These are phyloP conservation scores for Hymenopus coronatus DNA, from an alignment of 2,888 invertebrate genomes.

Conservation along the genomic window DNA sequence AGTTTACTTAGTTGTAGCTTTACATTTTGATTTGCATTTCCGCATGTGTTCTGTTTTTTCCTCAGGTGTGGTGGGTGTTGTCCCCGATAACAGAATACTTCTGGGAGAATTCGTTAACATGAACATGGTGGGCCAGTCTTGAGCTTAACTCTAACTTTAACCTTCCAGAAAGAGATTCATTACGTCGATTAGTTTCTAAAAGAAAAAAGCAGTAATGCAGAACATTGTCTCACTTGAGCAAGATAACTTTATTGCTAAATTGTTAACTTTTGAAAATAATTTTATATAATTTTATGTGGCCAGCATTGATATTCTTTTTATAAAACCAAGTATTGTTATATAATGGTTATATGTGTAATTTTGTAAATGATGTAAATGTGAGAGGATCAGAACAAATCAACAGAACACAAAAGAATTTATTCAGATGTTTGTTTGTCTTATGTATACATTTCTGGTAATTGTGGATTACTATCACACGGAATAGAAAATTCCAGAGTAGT, in stretches of 20 bases:
- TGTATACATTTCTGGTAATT: neutral
- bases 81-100: conserved; percentile 63
- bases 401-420: neutral
- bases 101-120: conserved; percentile 60
- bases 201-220: neutral
- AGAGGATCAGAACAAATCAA: neutral
- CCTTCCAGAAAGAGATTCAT: neutral
- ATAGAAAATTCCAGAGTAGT: neutral
- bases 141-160: conserved; percentile 13
- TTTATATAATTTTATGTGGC: neutral
- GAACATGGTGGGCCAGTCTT: conserved; percentile 52
- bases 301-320: neutral
- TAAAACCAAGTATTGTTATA: neutral
- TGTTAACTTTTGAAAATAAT: neutral
- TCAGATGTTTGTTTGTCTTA: neutral
- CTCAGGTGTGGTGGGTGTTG: conserved; percentile 63
- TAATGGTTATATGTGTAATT: neutral
- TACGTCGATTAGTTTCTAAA: neutral
- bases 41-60: conserved; percentile 43
- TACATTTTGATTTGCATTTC: conserved; percentile 18
- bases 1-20: conserved; percentile 41
- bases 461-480: neutral
- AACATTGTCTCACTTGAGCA: neutral
- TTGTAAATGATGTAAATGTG: neutral
- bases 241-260: neutral